A percentile compares a stretch with the other conserved stretches of the same genome.
Evolutionary conservation across 2,113 vertebrate genomes (phyloP).

Genomic region (Choloepus hoffmanni): DNA sequence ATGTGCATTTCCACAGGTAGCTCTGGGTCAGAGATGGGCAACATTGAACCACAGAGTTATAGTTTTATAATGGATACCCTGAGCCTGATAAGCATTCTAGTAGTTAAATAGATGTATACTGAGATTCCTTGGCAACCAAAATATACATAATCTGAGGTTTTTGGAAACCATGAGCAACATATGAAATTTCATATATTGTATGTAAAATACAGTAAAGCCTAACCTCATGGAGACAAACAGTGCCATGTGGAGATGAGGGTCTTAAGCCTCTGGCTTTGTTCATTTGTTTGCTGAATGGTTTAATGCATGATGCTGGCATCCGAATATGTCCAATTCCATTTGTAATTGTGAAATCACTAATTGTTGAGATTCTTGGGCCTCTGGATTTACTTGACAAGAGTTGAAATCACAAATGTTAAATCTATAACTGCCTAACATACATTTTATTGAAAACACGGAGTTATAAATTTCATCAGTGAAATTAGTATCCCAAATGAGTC

Average conservation of each 20-base stretch:
- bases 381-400: background rate
- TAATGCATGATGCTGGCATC: background rate
- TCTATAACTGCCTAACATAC: slow-evolving; percentile 20
- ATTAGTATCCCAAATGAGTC: background rate
- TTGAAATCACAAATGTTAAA: background rate
- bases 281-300: background rate
- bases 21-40: background rate
- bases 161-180: background rate
- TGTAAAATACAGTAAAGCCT: background rate
- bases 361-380: slow-evolving; percentile 16
- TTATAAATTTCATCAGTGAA: slow-evolving; percentile 19
- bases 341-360: background rate
- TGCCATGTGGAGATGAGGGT: background rate
- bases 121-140: background rate
- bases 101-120: background rate
- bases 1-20: background rate
- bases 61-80: background rate
- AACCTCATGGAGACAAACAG: background rate
- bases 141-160: background rate
- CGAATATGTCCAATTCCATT: background rate
- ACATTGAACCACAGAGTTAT: background rate
- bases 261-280: background rate
- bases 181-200: background rate
- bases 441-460: background rate
- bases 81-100: background rate